Evolutionary conservation across 2,113 vertebrate species (phyloP).

Genomic region (Odontesthes bonariensis): DNA sequence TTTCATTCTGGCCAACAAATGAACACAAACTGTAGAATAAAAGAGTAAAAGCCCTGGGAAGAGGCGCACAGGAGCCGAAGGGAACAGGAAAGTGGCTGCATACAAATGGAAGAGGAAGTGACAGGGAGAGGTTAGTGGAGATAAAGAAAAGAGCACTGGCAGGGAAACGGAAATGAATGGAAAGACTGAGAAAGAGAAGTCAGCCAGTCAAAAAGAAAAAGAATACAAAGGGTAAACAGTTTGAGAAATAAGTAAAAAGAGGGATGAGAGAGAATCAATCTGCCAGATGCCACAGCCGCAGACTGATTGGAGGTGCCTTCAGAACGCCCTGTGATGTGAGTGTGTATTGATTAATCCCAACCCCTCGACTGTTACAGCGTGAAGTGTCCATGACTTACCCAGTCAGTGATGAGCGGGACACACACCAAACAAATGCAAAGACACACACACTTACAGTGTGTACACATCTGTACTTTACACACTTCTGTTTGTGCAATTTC

Average conservation of each 20-base stretch:
- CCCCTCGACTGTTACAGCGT: conserved; percentile 50
- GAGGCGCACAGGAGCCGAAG: conserved; percentile 6
- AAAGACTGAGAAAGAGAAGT: conserved; percentile 44
- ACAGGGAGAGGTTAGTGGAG: conserved; percentile 25
- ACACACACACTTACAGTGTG: no score
- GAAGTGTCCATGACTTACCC: conserved; percentile 56
- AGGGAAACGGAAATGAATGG: conserved; percentile 43
- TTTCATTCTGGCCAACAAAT: conserved; percentile 14
- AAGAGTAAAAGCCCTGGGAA: neutral
- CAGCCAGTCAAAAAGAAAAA: conserved; percentile 18
- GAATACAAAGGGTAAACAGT: conserved; percentile 40
- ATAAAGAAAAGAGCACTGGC: conserved; percentile 16
- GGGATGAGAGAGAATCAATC: conserved; percentile 56
- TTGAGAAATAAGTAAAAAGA: conserved; percentile 27
- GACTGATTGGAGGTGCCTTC: conserved; percentile 65
- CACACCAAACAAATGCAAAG: neutral
- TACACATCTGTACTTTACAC: no score
- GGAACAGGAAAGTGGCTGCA: conserved; percentile 5
- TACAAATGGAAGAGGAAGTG: conserved; percentile 27
- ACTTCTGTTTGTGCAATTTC: no score
- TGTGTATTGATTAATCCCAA: conserved; percentile 48
- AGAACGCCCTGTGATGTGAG: conserved; percentile 33
- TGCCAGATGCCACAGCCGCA: conserved; percentile 28
- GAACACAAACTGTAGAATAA: conserved; percentile 4
- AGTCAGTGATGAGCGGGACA: conserved; percentile 50